Conservation (phyloP, 2,113 vertebrate genomes). For the rabbit (Oryctolagus cuniculus) region DNA sequence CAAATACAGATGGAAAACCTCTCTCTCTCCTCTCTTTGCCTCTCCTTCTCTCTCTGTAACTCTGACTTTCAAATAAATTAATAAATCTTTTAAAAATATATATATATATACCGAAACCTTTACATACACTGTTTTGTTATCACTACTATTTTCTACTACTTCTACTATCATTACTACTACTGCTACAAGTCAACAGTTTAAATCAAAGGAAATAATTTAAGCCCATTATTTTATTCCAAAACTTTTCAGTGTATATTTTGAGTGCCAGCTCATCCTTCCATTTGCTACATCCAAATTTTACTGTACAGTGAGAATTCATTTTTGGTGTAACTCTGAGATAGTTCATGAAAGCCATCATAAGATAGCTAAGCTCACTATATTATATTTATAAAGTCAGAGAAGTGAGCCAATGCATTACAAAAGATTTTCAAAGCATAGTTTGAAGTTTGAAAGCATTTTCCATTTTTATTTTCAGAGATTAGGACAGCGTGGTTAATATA, state of each 20-base stretch:
- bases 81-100: too few relatives aligned
- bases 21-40: too few relatives aligned
- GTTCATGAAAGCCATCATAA: neutral
- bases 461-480: conserved; percentile 56
- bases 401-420: neutral
- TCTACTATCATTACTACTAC: neutral
- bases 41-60: too few relatives aligned
- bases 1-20: too few relatives aligned
- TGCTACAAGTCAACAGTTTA: neutral
- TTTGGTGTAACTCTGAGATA: neutral
- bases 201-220: conserved; percentile 18
- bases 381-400: conserved; percentile 40
- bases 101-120: neutral
- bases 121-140: neutral
- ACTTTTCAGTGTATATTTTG: neutral
- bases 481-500: neutral
- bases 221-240: neutral
- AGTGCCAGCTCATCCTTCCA: neutral
- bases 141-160: neutral
- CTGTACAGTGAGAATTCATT: neutral
- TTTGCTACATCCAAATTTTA: conserved; percentile 40
- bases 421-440: conserved; percentile 22
- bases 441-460: conserved; percentile 23
- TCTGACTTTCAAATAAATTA: too few relatives aligned
- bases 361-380: neutral